Base-by-base conservation (phyloP, 2,888 invertebrate genomes). In the Loripinus fragilis region DNA sequence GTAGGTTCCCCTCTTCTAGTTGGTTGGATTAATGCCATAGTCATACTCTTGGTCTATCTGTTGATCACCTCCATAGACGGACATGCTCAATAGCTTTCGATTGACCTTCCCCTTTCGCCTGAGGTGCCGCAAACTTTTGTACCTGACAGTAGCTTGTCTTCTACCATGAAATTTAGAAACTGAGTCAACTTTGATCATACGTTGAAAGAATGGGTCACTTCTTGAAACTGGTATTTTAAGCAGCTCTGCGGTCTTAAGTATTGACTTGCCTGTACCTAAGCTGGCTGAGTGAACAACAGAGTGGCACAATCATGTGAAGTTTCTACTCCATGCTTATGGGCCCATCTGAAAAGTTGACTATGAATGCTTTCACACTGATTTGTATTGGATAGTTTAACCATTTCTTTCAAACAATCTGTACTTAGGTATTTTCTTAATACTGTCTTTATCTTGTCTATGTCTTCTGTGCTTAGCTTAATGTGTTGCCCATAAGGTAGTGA, bases 341-440 rank as follows among this genome's bases (percentile, higher is more conserved):
- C 66, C 41, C 20, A 71, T 52, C 60, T 65, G 38, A 76, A 67
- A 12, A 66, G 45, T 12, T 50, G 71, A 25, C 33, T 23, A 23
- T 76, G 76, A 15, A 76, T 35, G 23, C 52, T 71, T 55, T 76
- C 76, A 42, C 52, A 50, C 45, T 71, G 55, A 30, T 76, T 76
- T 35, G 71, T 71, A n/a, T 25, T 67, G n/a, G n/a, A 45, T 1
- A 71, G 65, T 35, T 30, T 60, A 17, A 35, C 10, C 42, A 75
- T 75, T 23, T 69, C 50, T 17, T 75, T 28, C 50, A 68, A 17
- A 20, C 48, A 42, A 2, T 5, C 20, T 20, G 48, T n/a, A 0
- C 52, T 25, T 52, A 68, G 30, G 25, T 69, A 23, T 20, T 69
- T 74, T 2, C 0, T 10, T 35, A 69, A 25, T 0, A 69, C 35